A percentile compares a stretch with the other conserved stretches of the same genome.
These are phyloP conservation scores for Spermophilus dauricus DNA, from an alignment of 2,113 vertebrate genomes.

Conservation along the genomic window DNA sequence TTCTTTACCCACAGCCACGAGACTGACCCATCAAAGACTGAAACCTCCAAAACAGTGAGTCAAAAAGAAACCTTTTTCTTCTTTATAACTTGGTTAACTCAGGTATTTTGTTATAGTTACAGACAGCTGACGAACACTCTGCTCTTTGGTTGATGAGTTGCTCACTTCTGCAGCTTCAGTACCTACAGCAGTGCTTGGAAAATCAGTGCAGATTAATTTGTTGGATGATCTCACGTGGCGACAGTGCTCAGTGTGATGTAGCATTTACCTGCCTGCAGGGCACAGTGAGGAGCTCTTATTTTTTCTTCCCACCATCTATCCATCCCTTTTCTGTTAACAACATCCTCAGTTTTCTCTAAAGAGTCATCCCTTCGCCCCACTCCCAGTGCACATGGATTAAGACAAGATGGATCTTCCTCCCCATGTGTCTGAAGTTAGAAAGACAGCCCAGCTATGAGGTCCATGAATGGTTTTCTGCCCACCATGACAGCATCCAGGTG, in stretches of 20 bases:
- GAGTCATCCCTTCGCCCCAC: background rate
- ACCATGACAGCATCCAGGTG: background rate
- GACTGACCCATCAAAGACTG: background rate
- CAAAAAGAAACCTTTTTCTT: background rate
- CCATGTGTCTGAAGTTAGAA: background rate
- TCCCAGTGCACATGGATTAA: background rate
- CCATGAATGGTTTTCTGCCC: background rate
- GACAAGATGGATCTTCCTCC: background rate
- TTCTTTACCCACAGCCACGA: background rate
- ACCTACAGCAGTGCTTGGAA: background rate
- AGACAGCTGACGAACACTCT: background rate
- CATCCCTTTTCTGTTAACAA: background rate
- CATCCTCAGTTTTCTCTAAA: background rate
- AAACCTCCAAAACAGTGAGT: background rate
- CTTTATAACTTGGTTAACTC: background rate
- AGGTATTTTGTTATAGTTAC: background rate
- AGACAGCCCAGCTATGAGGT: background rate
- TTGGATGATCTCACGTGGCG: background rate
- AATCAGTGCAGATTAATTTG: background rate
- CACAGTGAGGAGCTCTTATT: background rate
- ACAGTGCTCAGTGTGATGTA: background rate
- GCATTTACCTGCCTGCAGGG: background rate
- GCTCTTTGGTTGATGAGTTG: background rate
- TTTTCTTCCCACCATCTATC: background rate
- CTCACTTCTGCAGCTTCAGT: background rate